A percentile compares a stretch with the other conserved stretches of the same genome.
Evolutionary conservation across 23 tunicate species (phyloP).

Genomic region (Styela plicata): DNA sequence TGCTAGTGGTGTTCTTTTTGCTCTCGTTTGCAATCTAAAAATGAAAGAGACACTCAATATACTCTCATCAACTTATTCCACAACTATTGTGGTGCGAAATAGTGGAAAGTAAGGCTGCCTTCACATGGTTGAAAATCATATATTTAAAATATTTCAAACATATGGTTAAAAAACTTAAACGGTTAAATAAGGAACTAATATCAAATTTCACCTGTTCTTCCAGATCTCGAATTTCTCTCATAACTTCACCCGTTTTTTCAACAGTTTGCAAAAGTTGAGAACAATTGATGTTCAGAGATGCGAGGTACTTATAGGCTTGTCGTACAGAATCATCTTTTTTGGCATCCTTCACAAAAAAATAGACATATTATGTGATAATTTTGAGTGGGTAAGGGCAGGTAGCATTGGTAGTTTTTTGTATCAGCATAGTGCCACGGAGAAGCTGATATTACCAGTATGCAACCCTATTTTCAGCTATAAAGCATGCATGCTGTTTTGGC

Average conservation of each 20-base stretch:
- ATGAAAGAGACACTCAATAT: not conserved
- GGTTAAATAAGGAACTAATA: not conserved
- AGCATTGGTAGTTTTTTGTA: too few species aligned
- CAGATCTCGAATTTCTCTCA: conserved; percentile 84
- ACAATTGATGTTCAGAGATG: conserved; percentile 63
- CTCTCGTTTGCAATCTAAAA: conserved; percentile 70
- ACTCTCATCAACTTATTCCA: not conserved
- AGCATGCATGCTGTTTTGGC: too few species aligned
- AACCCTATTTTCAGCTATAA: too few species aligned
- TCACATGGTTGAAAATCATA: not conserved
- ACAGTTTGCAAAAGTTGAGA: conserved; percentile 60
- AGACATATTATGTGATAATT: not conserved
- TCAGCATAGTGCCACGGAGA: too few species aligned
- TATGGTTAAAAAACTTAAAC: conserved; percentile 12
- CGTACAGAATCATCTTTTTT: conserved; percentile 54
- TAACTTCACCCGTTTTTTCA: conserved; percentile 77
- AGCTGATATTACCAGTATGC: too few species aligned
- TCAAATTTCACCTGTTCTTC: conserved; percentile 72
- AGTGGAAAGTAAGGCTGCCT: not conserved
- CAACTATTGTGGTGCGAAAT: not conserved
- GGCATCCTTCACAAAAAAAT: conserved; percentile 62
- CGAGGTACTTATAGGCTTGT: conserved; percentile 84
- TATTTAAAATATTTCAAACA: not conserved
- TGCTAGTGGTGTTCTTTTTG: conserved; percentile 70
- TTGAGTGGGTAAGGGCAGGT: too few species aligned